phyloP scores from a whole-genome alignment of 2,888 invertebrate species.

The Plebejus argus region DNA sequence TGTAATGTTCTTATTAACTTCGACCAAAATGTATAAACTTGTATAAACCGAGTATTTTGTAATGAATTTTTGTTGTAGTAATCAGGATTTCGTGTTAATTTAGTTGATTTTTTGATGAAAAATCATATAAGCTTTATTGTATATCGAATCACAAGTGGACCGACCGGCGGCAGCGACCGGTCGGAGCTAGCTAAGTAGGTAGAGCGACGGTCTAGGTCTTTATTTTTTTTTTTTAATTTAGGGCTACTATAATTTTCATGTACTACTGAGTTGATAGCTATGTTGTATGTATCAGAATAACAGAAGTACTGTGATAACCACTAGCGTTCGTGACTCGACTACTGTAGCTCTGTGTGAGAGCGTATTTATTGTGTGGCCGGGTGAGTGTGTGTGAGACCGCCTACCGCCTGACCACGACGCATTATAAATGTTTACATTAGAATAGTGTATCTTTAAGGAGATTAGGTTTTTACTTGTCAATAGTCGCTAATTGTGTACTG shows the following conservation, averaged over 20 bases:
- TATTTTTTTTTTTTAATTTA: conserved; percentile 57
- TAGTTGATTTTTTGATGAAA: conserved; percentile 55
- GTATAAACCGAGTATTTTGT: conserved; percentile 62
- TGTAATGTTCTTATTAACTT: conserved; percentile 45
- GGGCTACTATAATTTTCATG: conserved; percentile 47
- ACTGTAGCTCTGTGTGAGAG: conserved; percentile 44
- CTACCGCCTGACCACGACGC: conserved; percentile 15
- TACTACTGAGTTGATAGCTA: conserved; percentile 40
- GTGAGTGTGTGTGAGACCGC: conserved; percentile 2
- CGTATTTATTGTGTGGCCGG: conserved; percentile 28
- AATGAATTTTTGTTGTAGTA: conserved; percentile 53
- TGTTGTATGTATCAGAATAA: conserved; percentile 54
- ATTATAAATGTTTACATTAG: conserved; percentile 31
- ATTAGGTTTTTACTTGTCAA: conserved; percentile 29
- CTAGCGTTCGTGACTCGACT: conserved; percentile 60
- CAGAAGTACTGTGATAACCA: conserved; percentile 73
- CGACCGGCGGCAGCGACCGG: conserved; percentile 27
- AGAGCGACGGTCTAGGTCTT: conserved; percentile 61
- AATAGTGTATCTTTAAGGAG: conserved; percentile 26
- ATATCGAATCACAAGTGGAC: conserved; percentile 31
- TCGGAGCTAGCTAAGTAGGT: conserved; percentile 55
- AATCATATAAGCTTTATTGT: conserved; percentile 52
- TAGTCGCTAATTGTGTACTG: conserved; percentile 25
- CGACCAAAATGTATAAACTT: conserved; percentile 60
- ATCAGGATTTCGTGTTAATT: conserved; percentile 55